Evolutionary conservation across 2,888 invertebrate genomes (phyloP), one percentile per base, ranked within the genome.

Genomic region (Perithous albicinctus): DNA sequence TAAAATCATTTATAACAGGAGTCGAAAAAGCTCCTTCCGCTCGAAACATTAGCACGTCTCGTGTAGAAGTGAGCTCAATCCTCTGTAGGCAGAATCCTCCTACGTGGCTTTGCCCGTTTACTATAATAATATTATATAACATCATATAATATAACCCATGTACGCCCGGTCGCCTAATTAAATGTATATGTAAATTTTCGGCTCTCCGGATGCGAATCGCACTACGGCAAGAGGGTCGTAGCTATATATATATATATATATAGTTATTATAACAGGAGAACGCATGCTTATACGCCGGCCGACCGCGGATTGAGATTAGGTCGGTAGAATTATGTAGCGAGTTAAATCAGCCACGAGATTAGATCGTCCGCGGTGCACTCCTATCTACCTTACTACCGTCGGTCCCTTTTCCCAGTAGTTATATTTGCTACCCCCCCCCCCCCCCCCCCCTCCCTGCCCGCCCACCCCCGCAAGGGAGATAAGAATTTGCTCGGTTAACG

Each of bases 271-370:
- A 32, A 54, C 74, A 77, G 78, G 85, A 85, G 86, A 86, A 86
- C 85, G 88, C 88, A 89, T 88, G 90, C 89, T 90, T 91, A 89
- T 87, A 88, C 88, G 89, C n/a, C 85, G 90, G 76, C 72, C 78
- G 75, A 82, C 76, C 77, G 43, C 72, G 83, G 88, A 92, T 91
- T 91, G 89, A 92, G 92, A 92, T 92, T 92, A 92, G 90, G 87
- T 88, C 86, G 86, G 82, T 88, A 91, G 91, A 92, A 91, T 92
- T 92, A 92, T 92, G 92, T 92, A 92, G 89, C 92, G 89, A 90
- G 90, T 89, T 92, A 92, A 92, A 92, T 92, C 92, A 92, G 89
- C 85, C 85, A 69, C 67, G 85, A 90, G 92, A 92, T 92, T 92
- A 91, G 87, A 92, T 92, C 92, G 88, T 82, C 75, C 76, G 79